phyloP scores from a whole-genome alignment of 2,113 vertebrate species.

The Pithys albifrons region DNA sequence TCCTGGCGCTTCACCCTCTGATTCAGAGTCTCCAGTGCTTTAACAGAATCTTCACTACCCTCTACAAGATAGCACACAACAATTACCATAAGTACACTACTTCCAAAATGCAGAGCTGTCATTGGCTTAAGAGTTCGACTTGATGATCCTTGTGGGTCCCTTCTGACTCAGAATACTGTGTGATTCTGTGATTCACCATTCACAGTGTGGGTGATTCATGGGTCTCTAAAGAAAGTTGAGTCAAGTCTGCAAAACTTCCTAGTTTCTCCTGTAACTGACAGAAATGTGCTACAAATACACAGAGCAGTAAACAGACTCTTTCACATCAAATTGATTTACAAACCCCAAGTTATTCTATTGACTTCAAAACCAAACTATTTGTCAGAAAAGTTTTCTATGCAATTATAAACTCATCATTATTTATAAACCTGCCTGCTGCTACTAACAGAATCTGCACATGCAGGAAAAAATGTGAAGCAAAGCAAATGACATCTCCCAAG shows the following conservation, averaged over 20 bases:
- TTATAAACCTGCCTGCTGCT: not conserved
- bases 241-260: not conserved
- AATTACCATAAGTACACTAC: not conserved
- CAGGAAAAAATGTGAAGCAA: not conserved
- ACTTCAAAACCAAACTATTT: not conserved
- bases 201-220: fast-evolving
- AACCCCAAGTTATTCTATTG: not conserved
- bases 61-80: slow-evolving; percentile 66
- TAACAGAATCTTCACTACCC: slow-evolving; percentile 72
- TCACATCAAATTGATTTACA: not conserved
- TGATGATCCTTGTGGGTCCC: not conserved
- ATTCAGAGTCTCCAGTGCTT: slow-evolving; percentile 81
- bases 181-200: not conserved
- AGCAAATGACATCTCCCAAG: not conserved
- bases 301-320: not conserved
- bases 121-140: not conserved
- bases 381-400: not conserved
- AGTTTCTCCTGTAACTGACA: not conserved
- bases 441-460: not conserved
- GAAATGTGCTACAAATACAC: not conserved
- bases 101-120: not conserved
- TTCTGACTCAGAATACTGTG: not conserved
- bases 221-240: not conserved
- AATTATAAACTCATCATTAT: not conserved
- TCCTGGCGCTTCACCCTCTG: slow-evolving; percentile 89